These are phyloP conservation scores for Abrostola triplasia DNA, from an alignment of 2,888 invertebrate species.

Conservation along the genomic window DNA sequence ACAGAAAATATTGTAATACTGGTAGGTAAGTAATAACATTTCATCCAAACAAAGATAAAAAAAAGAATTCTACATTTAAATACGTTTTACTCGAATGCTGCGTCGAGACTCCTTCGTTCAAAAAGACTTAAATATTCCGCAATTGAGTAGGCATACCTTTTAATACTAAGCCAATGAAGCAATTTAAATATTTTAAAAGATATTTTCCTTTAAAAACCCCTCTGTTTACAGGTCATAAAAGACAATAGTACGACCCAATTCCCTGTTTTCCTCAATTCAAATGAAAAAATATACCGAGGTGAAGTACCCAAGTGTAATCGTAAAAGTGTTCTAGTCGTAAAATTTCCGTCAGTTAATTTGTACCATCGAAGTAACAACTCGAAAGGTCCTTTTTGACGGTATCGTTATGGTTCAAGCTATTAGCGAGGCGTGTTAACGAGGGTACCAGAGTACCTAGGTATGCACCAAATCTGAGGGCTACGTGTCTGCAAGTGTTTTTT, in stretches of 20 bases:
- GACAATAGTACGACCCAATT: constrained; percentile 20
- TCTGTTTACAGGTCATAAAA: constrained; percentile 32
- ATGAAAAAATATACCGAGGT: constrained; percentile 49
- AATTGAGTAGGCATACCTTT: neutral
- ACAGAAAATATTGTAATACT: neutral
- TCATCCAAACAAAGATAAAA: neutral
- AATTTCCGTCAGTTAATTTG: constrained; percentile 69
- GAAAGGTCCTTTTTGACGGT: constrained; percentile 55
- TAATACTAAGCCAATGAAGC: neutral
- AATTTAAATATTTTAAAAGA: constrained; percentile 1
- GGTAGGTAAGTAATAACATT: neutral
- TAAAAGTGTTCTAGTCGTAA: constrained; percentile 58
- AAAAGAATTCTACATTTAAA: too few relatives aligned
- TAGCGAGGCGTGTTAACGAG: neutral
- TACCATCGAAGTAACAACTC: constrained; percentile 65
- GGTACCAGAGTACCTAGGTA: too few relatives aligned
- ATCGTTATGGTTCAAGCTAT: constrained; percentile 31
- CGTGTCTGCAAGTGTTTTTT: too few relatives aligned
- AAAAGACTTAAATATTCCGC: neutral
- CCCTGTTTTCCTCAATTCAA: constrained; percentile 41
- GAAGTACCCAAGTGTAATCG: constrained; percentile 49
- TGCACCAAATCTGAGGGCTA: too few relatives aligned
- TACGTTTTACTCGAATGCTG: too few relatives aligned
- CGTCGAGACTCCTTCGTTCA: too few relatives aligned
- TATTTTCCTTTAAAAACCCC: constrained; percentile 1